These are phyloP conservation scores for Anas bahamensis DNA, from an alignment of 2,797 vertebrate species.

Conservation along the genomic window DNA sequence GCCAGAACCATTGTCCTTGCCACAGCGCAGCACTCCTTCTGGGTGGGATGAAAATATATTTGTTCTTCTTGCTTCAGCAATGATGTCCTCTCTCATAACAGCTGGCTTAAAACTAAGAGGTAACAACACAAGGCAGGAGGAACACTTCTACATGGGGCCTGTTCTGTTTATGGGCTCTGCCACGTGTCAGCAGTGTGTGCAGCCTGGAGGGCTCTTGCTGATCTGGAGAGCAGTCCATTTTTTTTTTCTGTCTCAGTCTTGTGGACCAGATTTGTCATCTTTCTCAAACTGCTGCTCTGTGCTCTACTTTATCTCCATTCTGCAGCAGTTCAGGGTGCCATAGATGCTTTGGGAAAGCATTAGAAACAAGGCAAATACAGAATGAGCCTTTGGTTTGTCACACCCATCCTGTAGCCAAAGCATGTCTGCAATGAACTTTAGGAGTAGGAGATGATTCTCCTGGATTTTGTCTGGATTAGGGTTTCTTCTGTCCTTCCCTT, in stretches of 20 bases:
- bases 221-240: not conserved
- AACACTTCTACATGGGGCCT: fast-evolving
- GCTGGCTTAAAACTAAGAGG: fast-evolving
- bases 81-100: not conserved
- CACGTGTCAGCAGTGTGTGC: fast-evolving
- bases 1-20: not conserved
- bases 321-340: not conserved
- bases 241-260: not conserved
- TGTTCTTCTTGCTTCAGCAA: not conserved
- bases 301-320: not conserved
- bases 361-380: not conserved
- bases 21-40: not conserved
- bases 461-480: not conserved
- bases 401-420: not conserved
- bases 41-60: not conserved
- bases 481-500: not conserved
- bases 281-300: not conserved
- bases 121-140: not conserved
- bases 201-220: not conserved
- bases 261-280: not conserved
- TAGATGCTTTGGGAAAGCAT: not conserved
- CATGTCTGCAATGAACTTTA: not conserved
- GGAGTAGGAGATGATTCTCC: not conserved
- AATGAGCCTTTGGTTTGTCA: not conserved
- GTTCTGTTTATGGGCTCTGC: not conserved